Base-by-base conservation (phyloP, 2,797 vertebrate genomes). In the Typhlichthys eigenmanni region DNA sequence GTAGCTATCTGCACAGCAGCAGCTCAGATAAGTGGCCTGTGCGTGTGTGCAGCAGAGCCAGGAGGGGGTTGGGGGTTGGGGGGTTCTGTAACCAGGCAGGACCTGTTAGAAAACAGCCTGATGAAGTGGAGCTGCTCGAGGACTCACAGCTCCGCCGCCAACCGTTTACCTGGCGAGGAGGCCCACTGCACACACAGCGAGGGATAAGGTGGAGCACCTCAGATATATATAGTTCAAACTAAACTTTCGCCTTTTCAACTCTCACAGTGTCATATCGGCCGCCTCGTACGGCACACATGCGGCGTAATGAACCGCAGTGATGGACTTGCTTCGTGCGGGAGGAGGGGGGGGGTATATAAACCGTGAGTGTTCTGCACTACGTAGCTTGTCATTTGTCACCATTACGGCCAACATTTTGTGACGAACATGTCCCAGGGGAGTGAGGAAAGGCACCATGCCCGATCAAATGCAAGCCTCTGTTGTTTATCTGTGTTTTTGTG, bases 321-420 rank as follows among this genome's bases (percentile, higher is more conserved):
- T 81, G 81, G 86, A 85, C 71, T 29, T 71, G 66, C 55, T 53
- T 65, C 47, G 65, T 68, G 67, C 60, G 61, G 58, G 61, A 59
- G 16, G 16, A 82, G 80, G 81, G 76, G 24, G 24, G 24, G 0
- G 24, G 24, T 19, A 19, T 19, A 19, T 19, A 19, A 19, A 19
- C 19, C 2, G 19, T 19, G 19, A 3, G 19, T 19, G 19, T 19
- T 19, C 19, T 19, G 19, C 62, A 75, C 80, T 51, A 69, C 72
- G 80, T 83, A 76, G 67, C 14, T 64, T 60, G 10, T 19, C 82
- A 82, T 86, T 82, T 82, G 83, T 87, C 82, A 86, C 85, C 79
- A 86, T 87, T 84, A 83, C 71, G 72, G 80, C 83, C 85, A 72
- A 83, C 84, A 85, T 84, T 84, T 84, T 82, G 74, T 84, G 85